These are phyloP conservation scores for Macrostomum lignano DNA, from an alignment of 1,140 invertebrate genomes.

Conservation along the genomic window DNA sequence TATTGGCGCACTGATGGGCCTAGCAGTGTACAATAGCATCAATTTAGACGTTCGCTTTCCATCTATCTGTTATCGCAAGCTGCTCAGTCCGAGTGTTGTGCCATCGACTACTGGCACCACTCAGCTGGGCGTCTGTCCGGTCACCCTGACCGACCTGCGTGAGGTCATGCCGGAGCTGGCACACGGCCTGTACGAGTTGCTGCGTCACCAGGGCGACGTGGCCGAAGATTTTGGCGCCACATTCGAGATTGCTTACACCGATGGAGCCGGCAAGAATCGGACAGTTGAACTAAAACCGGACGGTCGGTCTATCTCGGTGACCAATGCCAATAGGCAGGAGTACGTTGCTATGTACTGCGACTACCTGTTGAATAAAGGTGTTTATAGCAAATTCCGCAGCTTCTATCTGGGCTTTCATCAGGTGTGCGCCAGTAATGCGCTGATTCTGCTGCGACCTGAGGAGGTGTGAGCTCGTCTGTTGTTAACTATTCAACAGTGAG, in stretches of 20 bases:
- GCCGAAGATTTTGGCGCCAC: constrained; percentile 38
- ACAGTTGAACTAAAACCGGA: constrained; percentile 33
- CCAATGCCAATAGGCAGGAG: constrained; percentile 19
- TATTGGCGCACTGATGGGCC: too few species aligned
- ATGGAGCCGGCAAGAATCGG: too few species aligned
- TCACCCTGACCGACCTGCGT: constrained; percentile 33
- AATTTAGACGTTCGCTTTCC: constrained; percentile 39
- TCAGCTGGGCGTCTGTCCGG: constrained; percentile 30
- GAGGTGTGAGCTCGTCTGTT: too few species aligned
- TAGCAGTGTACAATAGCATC: constrained; percentile 41
- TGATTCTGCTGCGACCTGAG: too few species aligned
- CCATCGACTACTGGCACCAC: constrained; percentile 29
- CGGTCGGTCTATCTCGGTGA: constrained; percentile 31
- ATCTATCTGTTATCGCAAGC: constrained; percentile 35
- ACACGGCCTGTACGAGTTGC: constrained; percentile 33
- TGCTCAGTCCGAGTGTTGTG: constrained; percentile 36
- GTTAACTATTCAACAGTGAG: too few species aligned
- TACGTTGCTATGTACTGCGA: too few species aligned
- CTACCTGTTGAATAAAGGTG: too few species aligned
- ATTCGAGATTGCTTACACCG: constrained; percentile 34
- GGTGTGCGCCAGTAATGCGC: too few species aligned
- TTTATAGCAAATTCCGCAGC: too few species aligned
- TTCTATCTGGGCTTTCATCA: too few species aligned
- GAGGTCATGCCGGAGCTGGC: constrained; percentile 37
- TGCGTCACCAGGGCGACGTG: constrained; percentile 38